These are phyloP conservation scores for Eriosoma lanigerum DNA, from an alignment of 1,140 invertebrate genomes.

Conservation along the genomic window DNA sequence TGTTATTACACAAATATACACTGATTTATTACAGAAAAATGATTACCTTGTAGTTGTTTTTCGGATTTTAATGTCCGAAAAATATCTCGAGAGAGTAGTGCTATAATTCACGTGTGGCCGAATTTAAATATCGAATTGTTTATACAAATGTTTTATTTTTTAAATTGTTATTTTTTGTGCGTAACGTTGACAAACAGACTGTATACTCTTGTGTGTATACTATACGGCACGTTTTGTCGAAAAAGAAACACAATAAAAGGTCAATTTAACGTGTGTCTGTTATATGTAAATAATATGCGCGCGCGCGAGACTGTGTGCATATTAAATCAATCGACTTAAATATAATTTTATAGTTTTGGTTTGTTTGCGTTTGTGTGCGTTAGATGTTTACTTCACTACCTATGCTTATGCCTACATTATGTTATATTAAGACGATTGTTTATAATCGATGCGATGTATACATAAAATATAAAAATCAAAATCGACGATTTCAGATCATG, in stretches of 20 bases:
- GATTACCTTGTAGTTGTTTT: not conserved
- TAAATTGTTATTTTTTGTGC: constrained; percentile 22
- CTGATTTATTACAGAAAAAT: no score
- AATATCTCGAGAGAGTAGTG: not conserved
- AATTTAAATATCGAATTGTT: constrained; percentile 30
- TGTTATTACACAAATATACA: no score
- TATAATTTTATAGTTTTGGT: constrained; percentile 20
- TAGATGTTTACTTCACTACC: no score
- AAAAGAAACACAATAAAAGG: constrained; percentile 28
- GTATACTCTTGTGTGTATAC: not conserved
- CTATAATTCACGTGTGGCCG: constrained; percentile 18
- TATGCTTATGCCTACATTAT: no score
- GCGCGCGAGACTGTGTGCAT: not conserved
- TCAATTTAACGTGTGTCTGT: constrained; percentile 17
- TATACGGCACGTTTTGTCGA: constrained; percentile 32
- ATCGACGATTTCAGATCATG: no score
- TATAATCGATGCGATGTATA: no score
- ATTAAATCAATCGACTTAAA: constrained; percentile 37
- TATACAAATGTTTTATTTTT: constrained; percentile 30
- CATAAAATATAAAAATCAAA: no score
- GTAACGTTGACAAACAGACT: constrained; percentile 27
- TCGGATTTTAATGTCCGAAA: not conserved
- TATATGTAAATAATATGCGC: constrained; percentile 32
- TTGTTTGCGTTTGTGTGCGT: not conserved
- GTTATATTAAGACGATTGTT: no score